These are phyloP conservation scores for Periophthalmus modestus DNA, from an alignment of 2,113 vertebrate genomes.

Conservation along the genomic window DNA sequence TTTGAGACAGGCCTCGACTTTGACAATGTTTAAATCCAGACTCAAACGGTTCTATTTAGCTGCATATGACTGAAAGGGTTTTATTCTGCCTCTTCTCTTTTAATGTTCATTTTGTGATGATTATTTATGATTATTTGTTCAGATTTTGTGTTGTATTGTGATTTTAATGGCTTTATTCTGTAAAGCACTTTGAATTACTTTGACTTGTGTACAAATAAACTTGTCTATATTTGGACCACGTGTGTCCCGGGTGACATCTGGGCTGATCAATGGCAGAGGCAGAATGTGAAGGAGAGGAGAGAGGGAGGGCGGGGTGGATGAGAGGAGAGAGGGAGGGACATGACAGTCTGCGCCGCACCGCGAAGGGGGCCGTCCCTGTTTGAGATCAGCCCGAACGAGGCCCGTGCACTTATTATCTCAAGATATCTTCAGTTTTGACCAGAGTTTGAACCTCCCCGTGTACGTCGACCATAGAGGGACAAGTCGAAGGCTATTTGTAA, in stretches of 20 bases:
- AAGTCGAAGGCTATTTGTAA: conserved; percentile 57
- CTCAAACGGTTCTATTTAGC: too few species aligned
- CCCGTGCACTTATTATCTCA: conserved; percentile 72
- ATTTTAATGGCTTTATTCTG: too few species aligned
- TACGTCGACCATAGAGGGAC: conserved; percentile 63
- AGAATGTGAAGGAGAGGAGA: conserved; percentile 12
- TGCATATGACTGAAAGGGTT: too few species aligned
- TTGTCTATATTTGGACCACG: neutral
- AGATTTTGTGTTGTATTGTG: too few species aligned
- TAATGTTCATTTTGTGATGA: too few species aligned
- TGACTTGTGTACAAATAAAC: too few species aligned
- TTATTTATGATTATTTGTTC: too few species aligned
- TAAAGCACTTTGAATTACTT: too few species aligned
- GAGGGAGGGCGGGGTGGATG: neutral
- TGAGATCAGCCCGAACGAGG: conserved; percentile 73
- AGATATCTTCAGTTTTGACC: conserved; percentile 65
- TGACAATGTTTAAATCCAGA: too few species aligned
- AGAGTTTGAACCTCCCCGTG: conserved; percentile 58
- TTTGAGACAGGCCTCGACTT: too few species aligned
- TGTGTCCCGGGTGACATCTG: conserved; percentile 39
- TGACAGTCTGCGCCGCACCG: conserved; percentile 64
- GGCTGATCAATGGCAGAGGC: conserved; percentile 63
- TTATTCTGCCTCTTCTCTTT: too few species aligned
- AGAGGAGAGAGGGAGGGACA: conserved; percentile 22
- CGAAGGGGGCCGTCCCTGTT: conserved; percentile 72